These are phyloP conservation scores for Sinella curviseta DNA, from an alignment of 1,140 invertebrate species.

Conservation along the genomic window DNA sequence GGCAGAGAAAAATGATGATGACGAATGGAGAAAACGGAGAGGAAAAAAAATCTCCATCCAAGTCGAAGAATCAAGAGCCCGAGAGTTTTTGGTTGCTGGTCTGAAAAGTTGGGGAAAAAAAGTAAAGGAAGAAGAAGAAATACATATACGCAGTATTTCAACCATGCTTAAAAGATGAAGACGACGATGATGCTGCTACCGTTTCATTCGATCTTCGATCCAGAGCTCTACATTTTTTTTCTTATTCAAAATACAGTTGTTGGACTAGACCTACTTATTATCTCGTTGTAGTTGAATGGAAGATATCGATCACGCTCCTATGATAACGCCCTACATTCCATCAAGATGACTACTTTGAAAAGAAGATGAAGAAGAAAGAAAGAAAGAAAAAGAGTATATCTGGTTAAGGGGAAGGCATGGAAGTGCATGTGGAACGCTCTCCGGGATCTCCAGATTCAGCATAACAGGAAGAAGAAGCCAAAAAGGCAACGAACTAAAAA, in stretches of 20 bases:
- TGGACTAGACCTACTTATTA: not conserved
- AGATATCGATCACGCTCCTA: slow-evolving; percentile 7
- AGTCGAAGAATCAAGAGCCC: too few relatives aligned
- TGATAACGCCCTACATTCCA: slow-evolving; percentile 16
- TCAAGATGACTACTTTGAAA: not conserved
- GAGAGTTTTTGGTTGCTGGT: too few relatives aligned
- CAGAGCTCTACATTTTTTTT: too few relatives aligned
- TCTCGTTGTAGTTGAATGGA: not conserved
- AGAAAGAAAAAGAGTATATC: not conserved
- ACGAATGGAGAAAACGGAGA: too few relatives aligned
- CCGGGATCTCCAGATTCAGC: too few relatives aligned
- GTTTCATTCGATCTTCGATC: not conserved
- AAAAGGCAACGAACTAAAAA: too few relatives aligned
- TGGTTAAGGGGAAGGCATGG: not conserved
- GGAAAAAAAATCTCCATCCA: too few relatives aligned
- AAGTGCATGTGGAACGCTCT: not conserved
- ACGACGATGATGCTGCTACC: not conserved
- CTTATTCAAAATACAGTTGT: not conserved
- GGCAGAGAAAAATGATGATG: too few relatives aligned
- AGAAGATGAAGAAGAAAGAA: not conserved
- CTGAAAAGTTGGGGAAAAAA: not conserved
- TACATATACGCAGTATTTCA: not conserved
- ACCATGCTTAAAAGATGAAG: not conserved
- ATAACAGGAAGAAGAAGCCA: too few relatives aligned
- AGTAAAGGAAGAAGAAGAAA: not conserved